Percentiles rank a stretch among this genome's conserved stretches.
Evolutionary conservation across 2,797 vertebrate species (phyloP).

Genomic region (Thaleichthys pacificus): DNA sequence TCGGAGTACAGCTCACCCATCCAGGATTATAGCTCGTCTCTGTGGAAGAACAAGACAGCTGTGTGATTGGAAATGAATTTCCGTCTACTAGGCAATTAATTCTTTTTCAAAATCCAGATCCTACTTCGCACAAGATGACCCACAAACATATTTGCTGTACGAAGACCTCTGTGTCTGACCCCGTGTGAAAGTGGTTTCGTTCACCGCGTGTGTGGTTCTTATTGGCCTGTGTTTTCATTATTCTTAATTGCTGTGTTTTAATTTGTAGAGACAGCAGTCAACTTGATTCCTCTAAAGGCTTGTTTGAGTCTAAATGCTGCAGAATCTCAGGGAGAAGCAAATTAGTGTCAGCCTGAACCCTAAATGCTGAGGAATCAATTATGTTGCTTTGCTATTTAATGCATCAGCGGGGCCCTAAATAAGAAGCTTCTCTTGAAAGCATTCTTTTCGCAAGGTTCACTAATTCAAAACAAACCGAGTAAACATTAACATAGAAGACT

Average conservation of each 20-base stretch:
- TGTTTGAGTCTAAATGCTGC: slow-evolving; percentile 20
- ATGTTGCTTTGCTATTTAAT: slow-evolving; percentile 45
- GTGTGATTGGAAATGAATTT: not conserved
- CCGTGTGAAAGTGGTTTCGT: not conserved
- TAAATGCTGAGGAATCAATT: slow-evolving; percentile 40
- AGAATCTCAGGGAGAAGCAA: slow-evolving; percentile 34
- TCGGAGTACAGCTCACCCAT: slow-evolving; percentile 53
- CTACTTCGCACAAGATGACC: no score
- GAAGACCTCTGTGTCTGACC: not conserved
- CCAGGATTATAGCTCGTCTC: slow-evolving; percentile 55
- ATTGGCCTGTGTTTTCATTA: not conserved
- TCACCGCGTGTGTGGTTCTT: not conserved
- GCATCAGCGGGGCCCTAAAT: slow-evolving; percentile 41
- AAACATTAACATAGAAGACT: not conserved
- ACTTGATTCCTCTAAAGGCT: slow-evolving; percentile 12
- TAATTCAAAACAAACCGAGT: slow-evolving; percentile 28
- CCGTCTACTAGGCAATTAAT: not conserved
- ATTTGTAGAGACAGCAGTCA: slow-evolving; percentile 19
- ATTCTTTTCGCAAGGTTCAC: slow-evolving; percentile 31
- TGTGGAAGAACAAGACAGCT: slow-evolving; percentile 42
- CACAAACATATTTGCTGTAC: no score
- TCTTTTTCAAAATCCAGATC: no score
- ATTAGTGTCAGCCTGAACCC: slow-evolving; percentile 35
- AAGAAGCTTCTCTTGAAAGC: slow-evolving; percentile 34
- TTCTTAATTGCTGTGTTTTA: not conserved